Base-by-base conservation (phyloP, 2,888 invertebrate species). In the Drosophila flavopinicola region DNA sequence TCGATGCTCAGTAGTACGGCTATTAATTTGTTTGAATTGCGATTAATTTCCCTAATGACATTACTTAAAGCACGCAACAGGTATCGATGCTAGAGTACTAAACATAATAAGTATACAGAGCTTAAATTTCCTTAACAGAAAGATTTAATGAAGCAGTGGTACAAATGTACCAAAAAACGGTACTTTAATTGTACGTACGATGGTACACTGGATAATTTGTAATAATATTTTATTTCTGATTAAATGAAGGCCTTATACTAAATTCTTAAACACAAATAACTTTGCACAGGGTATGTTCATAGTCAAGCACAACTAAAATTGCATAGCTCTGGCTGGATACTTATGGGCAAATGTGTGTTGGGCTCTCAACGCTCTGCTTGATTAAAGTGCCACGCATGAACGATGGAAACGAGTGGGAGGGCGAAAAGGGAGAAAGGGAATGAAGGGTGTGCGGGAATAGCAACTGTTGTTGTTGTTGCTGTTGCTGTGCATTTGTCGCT, bases 361-460 rank as follows among this genome's bases (percentile, higher is more conserved):
- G 52, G 11, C 63, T 66, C 70, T 72, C 57, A 72, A 63, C 58
- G 70, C 76, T 78, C 68, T 66, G 78, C 71, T 78, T 80, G 80
- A 85, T 71, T 75, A 86, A 70, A 86, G 85, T 61, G 70, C 66
- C 54, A 66, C 49, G 66, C 66, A 64, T 49, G 66, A 56, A 51
- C 54, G 60, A 37, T 27, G 54, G 33, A 37, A 42, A 37, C 32
- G 38, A 41, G 39, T 44, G 67, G 41, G 23, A 10, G 30, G 10
- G 37, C 5, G 25, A 5, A 6, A 11, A 20, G 6, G 25, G 35
- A 1, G 45, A 25, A 33, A 33, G 39, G 48, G 52, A 13, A 9
- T 24, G 41, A 38, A 29, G 39, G 37, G 44, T 33, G 33, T 42
- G 51, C 49, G 53, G 58, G 30, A 52, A 52, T 48, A 44, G 51